A percentile compares a stretch with the other conserved stretches of the same genome.
phyloP scores from a whole-genome alignment of 2,888 invertebrate genomes.

The Cephus spinipes region DNA sequence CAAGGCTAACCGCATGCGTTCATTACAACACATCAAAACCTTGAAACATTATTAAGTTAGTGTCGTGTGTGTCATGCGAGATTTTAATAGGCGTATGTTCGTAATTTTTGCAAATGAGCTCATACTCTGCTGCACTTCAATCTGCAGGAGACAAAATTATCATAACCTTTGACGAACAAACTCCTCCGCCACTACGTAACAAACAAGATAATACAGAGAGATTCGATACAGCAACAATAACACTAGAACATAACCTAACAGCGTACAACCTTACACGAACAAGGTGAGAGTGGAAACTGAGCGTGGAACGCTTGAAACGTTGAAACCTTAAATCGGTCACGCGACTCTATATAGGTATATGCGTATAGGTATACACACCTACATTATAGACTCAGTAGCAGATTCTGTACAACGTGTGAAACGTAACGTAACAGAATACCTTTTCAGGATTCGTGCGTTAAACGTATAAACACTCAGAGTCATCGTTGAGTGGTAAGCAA shows the following conservation, averaged over 20 bases:
- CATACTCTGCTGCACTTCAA: neutral
- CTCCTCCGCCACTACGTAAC: neutral
- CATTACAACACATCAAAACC: constrained; percentile 2
- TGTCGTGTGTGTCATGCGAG: constrained; percentile 14
- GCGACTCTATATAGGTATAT: neutral
- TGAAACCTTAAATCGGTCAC: constrained; percentile 2
- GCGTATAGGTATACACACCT: neutral
- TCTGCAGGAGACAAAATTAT: constrained; percentile 13
- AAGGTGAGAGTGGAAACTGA: constrained; percentile 27
- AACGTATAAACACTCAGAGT: neutral
- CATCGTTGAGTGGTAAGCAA: neutral
- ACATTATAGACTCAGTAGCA: neutral
- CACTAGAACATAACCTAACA: constrained; percentile 29
- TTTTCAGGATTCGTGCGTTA: neutral
- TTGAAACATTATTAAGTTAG: constrained; percentile 16
- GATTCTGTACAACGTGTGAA: neutral
- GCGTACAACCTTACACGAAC: constrained; percentile 19
- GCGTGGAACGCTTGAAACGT: neutral
- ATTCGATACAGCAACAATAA: neutral
- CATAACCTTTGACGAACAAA: neutral
- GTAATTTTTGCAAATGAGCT: neutral
- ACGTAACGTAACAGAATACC: neutral
- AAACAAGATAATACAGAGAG: neutral
- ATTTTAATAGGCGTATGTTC: constrained; percentile 15
- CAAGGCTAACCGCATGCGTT: neutral